phyloP scores from a whole-genome alignment of 1,140 invertebrate species.

The Drosophila watanabei region DNA sequence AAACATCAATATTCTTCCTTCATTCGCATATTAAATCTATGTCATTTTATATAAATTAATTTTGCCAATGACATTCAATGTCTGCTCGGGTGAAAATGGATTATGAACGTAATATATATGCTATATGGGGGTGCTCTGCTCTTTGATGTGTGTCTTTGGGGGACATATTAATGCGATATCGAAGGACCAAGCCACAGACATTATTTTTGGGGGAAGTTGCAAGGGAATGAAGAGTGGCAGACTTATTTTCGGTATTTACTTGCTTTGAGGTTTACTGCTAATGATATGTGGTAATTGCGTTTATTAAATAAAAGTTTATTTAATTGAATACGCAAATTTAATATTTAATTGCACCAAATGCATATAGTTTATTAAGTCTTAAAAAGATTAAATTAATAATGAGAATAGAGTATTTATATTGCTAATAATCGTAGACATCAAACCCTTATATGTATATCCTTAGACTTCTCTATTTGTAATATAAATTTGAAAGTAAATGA shows the following conservation, averaged over 20 bases:
- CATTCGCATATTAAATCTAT: conserved; percentile 54
- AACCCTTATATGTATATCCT: neutral
- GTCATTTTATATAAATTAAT: conserved; percentile 72
- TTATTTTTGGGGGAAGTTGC: neutral
- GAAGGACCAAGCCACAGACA: conserved; percentile 8
- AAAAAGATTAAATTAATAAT: neutral
- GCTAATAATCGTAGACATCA: too few species aligned
- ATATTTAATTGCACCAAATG: neutral
- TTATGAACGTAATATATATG: conserved; percentile 45
- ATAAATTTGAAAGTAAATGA: neutral
- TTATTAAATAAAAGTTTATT: neutral
- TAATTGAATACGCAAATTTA: neutral
- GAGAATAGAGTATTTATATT: neutral
- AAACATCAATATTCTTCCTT: conserved; percentile 55
- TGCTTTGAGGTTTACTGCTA: conserved; percentile 3
- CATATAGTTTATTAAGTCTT: too few species aligned
- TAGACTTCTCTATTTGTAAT: neutral
- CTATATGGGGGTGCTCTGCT: neutral
- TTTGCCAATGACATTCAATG: conserved; percentile 58
- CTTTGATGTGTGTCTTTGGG: conserved; percentile 24
- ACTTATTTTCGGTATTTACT: conserved; percentile 12
- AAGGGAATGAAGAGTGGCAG: conserved; percentile 1
- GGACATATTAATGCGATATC: conserved; percentile 32
- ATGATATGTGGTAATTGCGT: neutral
- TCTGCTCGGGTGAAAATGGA: conserved; percentile 51